Evolutionary conservation across 1,140 invertebrate genomes (phyloP), one percentile per base, ranked within the genome.

Genomic region (Bombus confusus): DNA sequence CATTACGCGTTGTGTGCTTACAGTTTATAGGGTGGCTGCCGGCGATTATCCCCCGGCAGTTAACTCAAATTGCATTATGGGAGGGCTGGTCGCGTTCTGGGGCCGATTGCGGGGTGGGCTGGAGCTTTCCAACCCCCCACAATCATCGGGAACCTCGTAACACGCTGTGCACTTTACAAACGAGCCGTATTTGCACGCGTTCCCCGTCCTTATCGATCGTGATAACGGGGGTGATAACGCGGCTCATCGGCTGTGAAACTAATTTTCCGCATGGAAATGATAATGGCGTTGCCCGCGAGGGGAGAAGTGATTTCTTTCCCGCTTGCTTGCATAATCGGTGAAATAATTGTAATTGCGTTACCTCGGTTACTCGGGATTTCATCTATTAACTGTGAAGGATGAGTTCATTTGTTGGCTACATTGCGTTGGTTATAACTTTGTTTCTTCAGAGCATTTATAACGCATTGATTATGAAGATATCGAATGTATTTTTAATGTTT

Each of bases 61-160:
- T 93, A 93, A 92, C 93, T 93, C 90, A 93, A 93, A 93, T 93
- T 93, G 92, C 90, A 93, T 93, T 94, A 93, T 86, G 86, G 90
- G 87, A 90, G 88, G 90, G 84, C 89, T 91, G 84, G 87, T 89
- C 77, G 86, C 79, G 88, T 91, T 80, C 86, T 75, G 72, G 83
- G 81, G 76, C 69, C 87, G 86, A 80, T 88, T 86, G 91, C 74
- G 73, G 91, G 92, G 90, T 92, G 90, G 92, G 91, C 85, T 47
- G 72, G 18, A 62, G 77, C 85, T 18, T 22, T 39, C 28, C 52
- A 12, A 66, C 71, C 57, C 85, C 76, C 86, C 37, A 62, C 34
- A 72, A 15, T 39, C 57, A 47, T 62, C 57, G 25, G 18, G 47
- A 41, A 47, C 13, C 68, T 52, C 34, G 77, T 80, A 52, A 52